phyloP scores from a whole-genome alignment of 35 echinoderm and acorn worm genomes.

The Holothuria glaberrima region DNA sequence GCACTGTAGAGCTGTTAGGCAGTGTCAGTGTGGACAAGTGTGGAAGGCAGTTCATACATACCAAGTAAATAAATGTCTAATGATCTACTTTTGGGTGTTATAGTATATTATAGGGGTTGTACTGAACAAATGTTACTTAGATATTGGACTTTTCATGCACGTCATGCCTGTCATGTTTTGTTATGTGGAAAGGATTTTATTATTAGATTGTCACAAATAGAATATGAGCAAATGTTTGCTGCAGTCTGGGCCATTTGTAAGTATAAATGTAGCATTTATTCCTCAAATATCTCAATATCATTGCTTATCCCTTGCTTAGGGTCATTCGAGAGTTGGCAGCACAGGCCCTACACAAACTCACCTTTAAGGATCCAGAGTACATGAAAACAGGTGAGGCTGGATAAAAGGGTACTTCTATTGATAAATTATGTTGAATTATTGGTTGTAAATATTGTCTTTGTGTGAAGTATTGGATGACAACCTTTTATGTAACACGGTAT shows the following conservation, averaged over 20 bases:
- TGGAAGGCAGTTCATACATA: too few relatives aligned
- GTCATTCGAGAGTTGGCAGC: conserved; percentile 78
- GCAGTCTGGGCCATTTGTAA: not conserved
- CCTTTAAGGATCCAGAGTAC: conserved; percentile 84
- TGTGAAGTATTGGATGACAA: not conserved
- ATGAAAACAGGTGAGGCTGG: conserved; percentile 55
- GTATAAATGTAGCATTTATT: not conserved
- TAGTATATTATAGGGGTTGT: too few relatives aligned
- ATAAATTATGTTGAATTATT: not conserved
- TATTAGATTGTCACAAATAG: not conserved
- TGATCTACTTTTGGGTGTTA: too few relatives aligned
- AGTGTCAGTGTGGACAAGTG: too few relatives aligned
- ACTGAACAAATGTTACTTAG: too few relatives aligned
- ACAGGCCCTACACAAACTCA: conserved; percentile 81
- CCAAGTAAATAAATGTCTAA: too few relatives aligned
- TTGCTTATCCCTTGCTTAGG: conserved; percentile 44
- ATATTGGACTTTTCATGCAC: too few relatives aligned
- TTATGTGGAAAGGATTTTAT: not conserved
- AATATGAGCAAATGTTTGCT: not conserved
- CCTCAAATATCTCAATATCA: not conserved
- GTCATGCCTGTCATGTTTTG: not conserved
- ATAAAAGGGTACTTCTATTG: too few relatives aligned
- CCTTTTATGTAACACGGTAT: too few relatives aligned
- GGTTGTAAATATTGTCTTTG: not conserved
- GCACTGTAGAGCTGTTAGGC: too few relatives aligned